Conservation (phyloP, 2,797 vertebrate genomes). For the Dicrostonyx torquatus region DNA sequence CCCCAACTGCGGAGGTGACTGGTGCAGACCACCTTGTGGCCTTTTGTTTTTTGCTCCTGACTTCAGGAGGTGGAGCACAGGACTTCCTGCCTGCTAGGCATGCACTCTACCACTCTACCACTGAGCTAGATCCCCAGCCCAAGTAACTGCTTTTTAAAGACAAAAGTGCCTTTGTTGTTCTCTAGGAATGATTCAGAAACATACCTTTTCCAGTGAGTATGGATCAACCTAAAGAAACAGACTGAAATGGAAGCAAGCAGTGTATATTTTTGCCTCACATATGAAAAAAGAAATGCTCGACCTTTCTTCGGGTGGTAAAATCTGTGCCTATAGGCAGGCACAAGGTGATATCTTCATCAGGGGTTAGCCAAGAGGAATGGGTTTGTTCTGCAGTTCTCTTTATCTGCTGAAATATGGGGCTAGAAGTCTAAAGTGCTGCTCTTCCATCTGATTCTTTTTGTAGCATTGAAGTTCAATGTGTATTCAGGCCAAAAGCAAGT, state of each 20-base stretch:
- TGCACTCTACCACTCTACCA: neutral
- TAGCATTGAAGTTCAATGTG: neutral
- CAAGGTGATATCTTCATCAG: neutral
- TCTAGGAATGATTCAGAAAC: constrained; percentile 47
- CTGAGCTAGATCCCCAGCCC: neutral
- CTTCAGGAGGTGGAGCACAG: neutral
- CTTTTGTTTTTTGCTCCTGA: neutral
- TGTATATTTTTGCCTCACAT: constrained; percentile 7
- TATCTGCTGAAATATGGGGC: neutral
- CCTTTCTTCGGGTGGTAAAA: neutral
- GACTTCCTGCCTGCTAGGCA: neutral
- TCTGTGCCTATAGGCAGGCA: neutral
- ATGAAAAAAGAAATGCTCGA: neutral
- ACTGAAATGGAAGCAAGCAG: constrained; percentile 35
- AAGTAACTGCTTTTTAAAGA: constrained; percentile 16
- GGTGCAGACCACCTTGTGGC: neutral
- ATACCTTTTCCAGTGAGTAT: constrained; percentile 14
- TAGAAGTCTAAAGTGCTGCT: neutral
- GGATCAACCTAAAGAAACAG: constrained; percentile 41
- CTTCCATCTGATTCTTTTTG: neutral
- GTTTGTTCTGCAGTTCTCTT: neutral
- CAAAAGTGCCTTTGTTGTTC: constrained; percentile 40
- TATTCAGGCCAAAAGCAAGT: neutral
- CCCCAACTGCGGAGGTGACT: neutral
- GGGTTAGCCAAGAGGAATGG: neutral